Percentiles rank a stretch among this genome's conserved stretches.
These are phyloP conservation scores for Erpetoichthys calabaricus DNA, from an alignment of 2,797 vertebrate species.

Conservation along the genomic window DNA sequence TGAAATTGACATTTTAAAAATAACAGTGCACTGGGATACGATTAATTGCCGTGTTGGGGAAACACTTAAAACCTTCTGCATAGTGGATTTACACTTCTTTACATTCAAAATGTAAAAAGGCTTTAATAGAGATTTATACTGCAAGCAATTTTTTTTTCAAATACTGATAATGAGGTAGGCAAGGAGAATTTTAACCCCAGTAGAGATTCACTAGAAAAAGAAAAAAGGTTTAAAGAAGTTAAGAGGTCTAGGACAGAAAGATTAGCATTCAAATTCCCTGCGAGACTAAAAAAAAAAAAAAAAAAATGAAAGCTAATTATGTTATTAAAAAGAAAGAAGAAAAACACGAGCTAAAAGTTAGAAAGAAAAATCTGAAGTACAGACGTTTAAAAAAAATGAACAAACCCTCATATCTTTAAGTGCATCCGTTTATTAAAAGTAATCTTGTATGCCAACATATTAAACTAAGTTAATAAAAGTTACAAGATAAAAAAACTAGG, in stretches of 20 bases:
- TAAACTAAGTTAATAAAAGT: too few species aligned
- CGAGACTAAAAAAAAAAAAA: conserved; percentile 48
- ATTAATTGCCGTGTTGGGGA: conserved; percentile 57
- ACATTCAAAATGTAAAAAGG: conserved; percentile 51
- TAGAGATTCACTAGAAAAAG: conserved; percentile 53
- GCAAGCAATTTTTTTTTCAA: conserved; percentile 49
- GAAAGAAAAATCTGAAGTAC: conserved; percentile 27
- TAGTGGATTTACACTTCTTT: conserved; percentile 52
- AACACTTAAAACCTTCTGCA: conserved; percentile 48
- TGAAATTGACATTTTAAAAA: conserved; percentile 44
- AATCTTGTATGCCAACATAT: too few species aligned
- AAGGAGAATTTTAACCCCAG: conserved; percentile 68
- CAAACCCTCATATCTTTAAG: too few species aligned
- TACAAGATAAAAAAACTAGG: too few species aligned
- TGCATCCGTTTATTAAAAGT: too few species aligned
- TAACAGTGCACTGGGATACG: conserved; percentile 50
- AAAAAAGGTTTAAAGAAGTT: conserved; percentile 47
- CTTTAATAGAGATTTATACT: conserved; percentile 74
- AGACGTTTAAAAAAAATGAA: conserved; percentile 26
- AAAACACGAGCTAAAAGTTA: conserved; percentile 19
- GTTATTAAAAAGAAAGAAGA: conserved; percentile 40
- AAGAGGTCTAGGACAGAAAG: conserved; percentile 71
- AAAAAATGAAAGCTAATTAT: conserved; percentile 61
- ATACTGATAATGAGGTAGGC: conserved; percentile 68
- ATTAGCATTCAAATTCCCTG: conserved; percentile 57